Base-by-base conservation (phyloP, 2,113 vertebrate genomes). In the Vidua chalybeata region DNA sequence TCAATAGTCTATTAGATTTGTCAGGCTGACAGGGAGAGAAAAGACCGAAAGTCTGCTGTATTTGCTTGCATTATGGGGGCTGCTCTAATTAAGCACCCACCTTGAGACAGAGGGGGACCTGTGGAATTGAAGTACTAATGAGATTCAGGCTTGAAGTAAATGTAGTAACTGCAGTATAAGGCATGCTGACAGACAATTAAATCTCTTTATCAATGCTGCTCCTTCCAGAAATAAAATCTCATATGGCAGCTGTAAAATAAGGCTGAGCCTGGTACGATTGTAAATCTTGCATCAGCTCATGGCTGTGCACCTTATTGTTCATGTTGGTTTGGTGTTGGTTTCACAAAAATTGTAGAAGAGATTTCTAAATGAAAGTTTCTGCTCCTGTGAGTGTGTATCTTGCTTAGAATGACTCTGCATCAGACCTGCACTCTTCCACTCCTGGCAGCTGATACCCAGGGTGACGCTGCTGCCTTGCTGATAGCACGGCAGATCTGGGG, bases 1-100 rank as follows among this genome's bases (percentile, higher is more conserved):
- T 99, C 99, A 98, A 99, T 99, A 99, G 98, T 97, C 98, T 98
- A 99, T 99, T 99, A 98, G 98, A 99, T 98, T 98, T 90, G 81
- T 98, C 97, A 98, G 98, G 95, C 98, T 98, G 97, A 97, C 88
- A 93, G 82, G 59, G 74, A 58, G 73, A 75, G 55, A 45, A 87
- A 93, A 94, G 77, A 95, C 20, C 0, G 5, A 59, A 61, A 89
- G 80, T 72, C 82, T 94, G 89, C 74, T 35, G 67, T 80, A 79
- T 97, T 96, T 97, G 87, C 94, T 96, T 90, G 92, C 94, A 97
- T 95, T 96, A 88, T 94, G 81, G 93, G 74, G 48, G 87, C 89
- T 97, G 55, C 72, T 91, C 97, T 98, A 98, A 98, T 98, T 98
- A 98, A 98, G 97, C 96, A 89, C 87, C 67, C 31, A 66, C 96